Percentiles rank a stretch among this genome's conserved stretches.
Evolutionary conservation across 2,888 invertebrate species (phyloP).

Genomic region (Malthinus seriepunctatus): DNA sequence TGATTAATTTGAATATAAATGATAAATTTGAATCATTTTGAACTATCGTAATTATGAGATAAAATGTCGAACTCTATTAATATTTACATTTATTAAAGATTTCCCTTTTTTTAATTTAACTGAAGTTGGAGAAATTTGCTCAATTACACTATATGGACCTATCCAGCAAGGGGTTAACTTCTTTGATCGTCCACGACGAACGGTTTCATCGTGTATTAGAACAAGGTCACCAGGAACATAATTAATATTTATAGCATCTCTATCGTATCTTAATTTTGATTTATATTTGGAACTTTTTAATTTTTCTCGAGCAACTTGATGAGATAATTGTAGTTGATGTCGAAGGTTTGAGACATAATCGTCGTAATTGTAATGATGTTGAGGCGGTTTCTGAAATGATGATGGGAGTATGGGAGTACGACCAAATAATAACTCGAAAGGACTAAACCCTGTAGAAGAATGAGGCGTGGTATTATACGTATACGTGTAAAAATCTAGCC

Average conservation of each 20-base stretch:
- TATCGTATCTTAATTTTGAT: slow-evolving; percentile 21
- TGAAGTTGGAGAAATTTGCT: no score
- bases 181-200: not conserved
- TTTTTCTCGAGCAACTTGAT: not conserved
- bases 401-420: slow-evolving; percentile 27
- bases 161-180: slow-evolving; percentile 11
- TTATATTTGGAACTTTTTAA: not conserved
- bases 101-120: no score
- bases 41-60: no score
- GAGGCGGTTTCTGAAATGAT: slow-evolving; percentile 29
- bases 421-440: slow-evolving; percentile 37
- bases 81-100: no score
- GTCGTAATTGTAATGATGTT: slow-evolving; percentile 30
- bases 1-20: no score
- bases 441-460: slow-evolving; percentile 33
- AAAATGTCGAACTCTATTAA: no score
- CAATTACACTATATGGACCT: slow-evolving; percentile 33
- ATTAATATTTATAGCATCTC: slow-evolving; percentile 12
- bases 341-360: not conserved
- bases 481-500: slow-evolving; percentile 32
- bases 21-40: no score
- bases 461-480: slow-evolving; percentile 39
- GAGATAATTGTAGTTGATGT: not conserved
- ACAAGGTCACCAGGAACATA: not conserved
- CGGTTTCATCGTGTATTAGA: not conserved